Evolutionary conservation across 2,113 vertebrate species (phyloP).

Genomic region (Cisticola juncidis): DNA sequence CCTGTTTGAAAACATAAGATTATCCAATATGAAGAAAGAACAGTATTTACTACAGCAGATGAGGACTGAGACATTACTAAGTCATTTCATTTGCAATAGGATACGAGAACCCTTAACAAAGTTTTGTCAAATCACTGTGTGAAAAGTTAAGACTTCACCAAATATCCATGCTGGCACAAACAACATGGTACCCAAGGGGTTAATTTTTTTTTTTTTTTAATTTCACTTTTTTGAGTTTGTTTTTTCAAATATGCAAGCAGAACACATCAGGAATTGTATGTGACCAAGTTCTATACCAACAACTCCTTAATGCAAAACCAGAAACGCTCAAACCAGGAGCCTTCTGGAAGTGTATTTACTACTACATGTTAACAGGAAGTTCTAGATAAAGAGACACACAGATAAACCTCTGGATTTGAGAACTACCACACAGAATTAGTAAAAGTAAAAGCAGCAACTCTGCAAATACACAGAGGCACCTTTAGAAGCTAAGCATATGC

Average conservation of each 20-base stretch:
- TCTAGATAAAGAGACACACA: background rate
- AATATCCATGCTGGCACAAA: background rate
- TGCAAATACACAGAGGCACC: background rate
- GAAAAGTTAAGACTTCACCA: background rate
- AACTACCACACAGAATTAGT: background rate
- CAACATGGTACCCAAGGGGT: background rate
- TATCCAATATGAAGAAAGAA: background rate
- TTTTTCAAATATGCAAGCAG: background rate
- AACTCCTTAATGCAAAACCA: background rate
- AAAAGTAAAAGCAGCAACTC: background rate
- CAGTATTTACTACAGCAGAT: background rate
- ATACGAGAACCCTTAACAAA: background rate
- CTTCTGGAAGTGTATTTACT: background rate
- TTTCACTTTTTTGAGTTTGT: background rate
- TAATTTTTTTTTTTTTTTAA: background rate
- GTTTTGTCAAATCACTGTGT: background rate
- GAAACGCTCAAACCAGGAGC: background rate
- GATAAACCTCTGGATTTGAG: background rate
- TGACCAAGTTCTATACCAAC: background rate
- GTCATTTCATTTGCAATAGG: background rate
- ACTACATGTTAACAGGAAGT: background rate
- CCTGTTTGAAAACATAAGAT: background rate
- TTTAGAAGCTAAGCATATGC: background rate
- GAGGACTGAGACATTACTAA: background rate
- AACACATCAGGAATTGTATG: background rate